phyloP scores from a whole-genome alignment of 2,888 invertebrate genomes.

The Lordiphosa andalusiaca region DNA sequence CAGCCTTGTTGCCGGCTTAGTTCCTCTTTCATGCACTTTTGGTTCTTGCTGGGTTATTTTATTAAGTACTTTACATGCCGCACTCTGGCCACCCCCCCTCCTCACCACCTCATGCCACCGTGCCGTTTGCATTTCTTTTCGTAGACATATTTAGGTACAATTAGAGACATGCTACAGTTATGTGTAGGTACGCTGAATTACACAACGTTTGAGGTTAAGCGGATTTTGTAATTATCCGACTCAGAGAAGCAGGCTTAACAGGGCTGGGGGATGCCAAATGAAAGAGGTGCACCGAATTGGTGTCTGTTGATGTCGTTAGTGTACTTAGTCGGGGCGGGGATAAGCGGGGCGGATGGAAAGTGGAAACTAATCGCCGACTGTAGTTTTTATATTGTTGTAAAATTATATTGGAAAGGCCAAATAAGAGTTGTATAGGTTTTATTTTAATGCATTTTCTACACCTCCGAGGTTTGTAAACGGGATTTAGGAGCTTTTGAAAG shows the following conservation, averaged over 20 bases:
- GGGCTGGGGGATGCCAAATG: background rate
- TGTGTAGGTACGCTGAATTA: constrained; percentile 65
- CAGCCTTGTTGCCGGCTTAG: constrained; percentile 62
- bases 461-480: no score
- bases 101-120: no score
- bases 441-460: no score
- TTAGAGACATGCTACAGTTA: constrained; percentile 53
- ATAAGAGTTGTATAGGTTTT: no score
- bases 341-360: no score
- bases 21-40: constrained; percentile 18
- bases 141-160: constrained; percentile 58
- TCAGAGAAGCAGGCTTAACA: constrained; percentile 23
- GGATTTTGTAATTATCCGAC: constrained; percentile 77
- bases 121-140: constrained; percentile 20
- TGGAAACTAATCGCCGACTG: no score
- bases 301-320: constrained; percentile 11
- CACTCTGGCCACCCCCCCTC: constrained; percentile 1
- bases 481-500: no score
- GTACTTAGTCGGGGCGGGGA: no score
- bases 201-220: constrained; percentile 77
- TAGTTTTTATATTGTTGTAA: no score
- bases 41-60: constrained; percentile 35
- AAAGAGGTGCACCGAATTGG: background rate
- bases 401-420: no score
- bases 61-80: constrained; percentile 44